These are phyloP conservation scores for Drosophila rufa DNA, from an alignment of 1,140 invertebrate species.

Conservation along the genomic window DNA sequence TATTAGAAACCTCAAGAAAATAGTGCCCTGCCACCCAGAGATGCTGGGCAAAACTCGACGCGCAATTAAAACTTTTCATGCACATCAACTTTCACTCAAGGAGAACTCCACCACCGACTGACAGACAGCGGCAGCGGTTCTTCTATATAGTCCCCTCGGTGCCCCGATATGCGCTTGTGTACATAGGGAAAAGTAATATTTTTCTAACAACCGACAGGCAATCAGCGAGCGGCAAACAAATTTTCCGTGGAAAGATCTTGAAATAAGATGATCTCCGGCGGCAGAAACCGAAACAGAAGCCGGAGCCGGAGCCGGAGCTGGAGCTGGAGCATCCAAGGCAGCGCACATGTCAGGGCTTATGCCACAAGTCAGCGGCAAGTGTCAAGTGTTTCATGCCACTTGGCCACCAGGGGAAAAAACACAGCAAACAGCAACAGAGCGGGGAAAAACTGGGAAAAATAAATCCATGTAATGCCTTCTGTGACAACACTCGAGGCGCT, in stretches of 20 bases:
- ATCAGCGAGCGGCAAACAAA: constrained; percentile 61
- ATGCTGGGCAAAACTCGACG: constrained; percentile 59
- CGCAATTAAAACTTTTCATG: constrained; percentile 83
- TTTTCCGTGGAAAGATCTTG: constrained; percentile 76
- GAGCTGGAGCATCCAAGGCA: constrained; percentile 36
- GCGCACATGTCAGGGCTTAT: constrained; percentile 66
- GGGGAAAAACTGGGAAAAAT: constrained; percentile 26
- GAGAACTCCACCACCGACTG: constrained; percentile 55
- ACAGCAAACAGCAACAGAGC: constrained; percentile 2
- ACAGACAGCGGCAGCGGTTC: constrained; percentile 76
- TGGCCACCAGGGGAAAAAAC: constrained; percentile 45
- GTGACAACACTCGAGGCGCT: constrained; percentile 77
- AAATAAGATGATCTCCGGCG: constrained; percentile 67
- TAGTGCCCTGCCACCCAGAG: constrained; percentile 63
- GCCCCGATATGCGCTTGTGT: constrained; percentile 29
- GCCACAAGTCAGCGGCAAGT: constrained; percentile 79
- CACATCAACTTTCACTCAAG: constrained; percentile 82
- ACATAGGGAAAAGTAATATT: constrained; percentile 79
- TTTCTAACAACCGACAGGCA: constrained; percentile 81
- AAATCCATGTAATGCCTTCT: constrained; percentile 72
- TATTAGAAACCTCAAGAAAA: constrained; percentile 14
- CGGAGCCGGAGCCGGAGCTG: constrained; percentile 9
- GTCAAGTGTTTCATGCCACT: constrained; percentile 78
- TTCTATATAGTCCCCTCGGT: constrained; percentile 12
- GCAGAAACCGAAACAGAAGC: constrained; percentile 49